These are phyloP conservation scores for Melipona quadrifasciata DNA, from an alignment of 1,140 invertebrate genomes.

Conservation along the genomic window DNA sequence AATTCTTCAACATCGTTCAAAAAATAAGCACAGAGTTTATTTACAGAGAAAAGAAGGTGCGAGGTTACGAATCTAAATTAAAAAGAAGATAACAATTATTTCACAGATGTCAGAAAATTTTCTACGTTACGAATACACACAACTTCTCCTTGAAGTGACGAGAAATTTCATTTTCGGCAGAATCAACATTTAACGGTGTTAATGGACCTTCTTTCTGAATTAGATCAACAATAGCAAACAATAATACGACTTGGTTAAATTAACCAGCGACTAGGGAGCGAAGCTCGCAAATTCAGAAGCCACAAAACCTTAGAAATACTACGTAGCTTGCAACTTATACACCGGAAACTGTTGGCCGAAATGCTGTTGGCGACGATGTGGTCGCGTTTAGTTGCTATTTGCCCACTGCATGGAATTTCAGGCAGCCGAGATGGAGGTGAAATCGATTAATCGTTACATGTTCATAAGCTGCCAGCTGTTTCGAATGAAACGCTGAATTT, in stretches of 20 bases:
- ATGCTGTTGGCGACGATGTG: constrained; percentile 1
- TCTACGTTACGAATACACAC: not conserved
- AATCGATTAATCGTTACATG: constrained; percentile 27
- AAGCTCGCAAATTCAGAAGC: constrained; percentile 13
- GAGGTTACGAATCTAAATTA: no score
- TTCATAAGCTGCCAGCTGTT: not conserved
- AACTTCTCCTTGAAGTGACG: not conserved
- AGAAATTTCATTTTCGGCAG: no score
- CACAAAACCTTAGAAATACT: constrained; percentile 42
- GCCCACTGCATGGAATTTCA: constrained; percentile 13
- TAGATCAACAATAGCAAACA: not conserved
- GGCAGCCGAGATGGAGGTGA: not conserved
- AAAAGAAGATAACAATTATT: not conserved
- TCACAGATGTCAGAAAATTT: not conserved
- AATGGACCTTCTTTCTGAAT: not conserved
- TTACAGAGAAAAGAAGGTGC: no score
- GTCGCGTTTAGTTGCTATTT: constrained; percentile 26
- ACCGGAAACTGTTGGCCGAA: constrained; percentile 27
- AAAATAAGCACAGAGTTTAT: no score
- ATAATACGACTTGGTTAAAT: not conserved
- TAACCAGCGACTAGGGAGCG: not conserved
- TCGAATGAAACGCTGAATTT: not conserved
- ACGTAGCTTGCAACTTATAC: constrained; percentile 14
- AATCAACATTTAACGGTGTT: not conserved
- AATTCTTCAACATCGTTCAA: no score